Evolutionary conservation across 1,140 invertebrate genomes (phyloP).

Genomic region (Drosophila watanabei): DNA sequence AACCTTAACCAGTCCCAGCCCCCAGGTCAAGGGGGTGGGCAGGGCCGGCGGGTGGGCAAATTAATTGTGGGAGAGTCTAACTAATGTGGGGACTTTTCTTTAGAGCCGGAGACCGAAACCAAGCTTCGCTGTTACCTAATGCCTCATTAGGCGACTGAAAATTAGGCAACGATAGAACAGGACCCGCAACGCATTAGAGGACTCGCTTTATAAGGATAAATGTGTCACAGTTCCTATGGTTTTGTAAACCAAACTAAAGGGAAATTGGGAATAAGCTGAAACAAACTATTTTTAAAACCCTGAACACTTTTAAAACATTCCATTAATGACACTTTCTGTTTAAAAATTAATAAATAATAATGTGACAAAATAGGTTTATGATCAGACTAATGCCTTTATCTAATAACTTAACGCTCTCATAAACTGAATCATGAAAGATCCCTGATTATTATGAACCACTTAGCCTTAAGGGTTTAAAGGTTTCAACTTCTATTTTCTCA

Average conservation of each 20-base stretch:
- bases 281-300: neutral
- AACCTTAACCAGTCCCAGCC: constrained; percentile 44
- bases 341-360: neutral
- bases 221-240: neutral
- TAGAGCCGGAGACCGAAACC: neutral
- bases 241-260: neutral
- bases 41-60: constrained; percentile 28
- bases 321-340: too few species aligned
- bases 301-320: neutral
- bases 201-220: constrained; percentile 4
- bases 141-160: constrained; percentile 63
- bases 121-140: constrained; percentile 50
- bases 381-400: too few species aligned
- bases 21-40: constrained; percentile 15
- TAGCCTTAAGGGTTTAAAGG: too few species aligned
- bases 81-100: constrained; percentile 55
- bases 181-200: neutral
- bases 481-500: neutral
- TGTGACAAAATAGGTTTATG: neutral
- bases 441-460: neutral
- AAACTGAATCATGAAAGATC: too few species aligned
- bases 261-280: neutral
- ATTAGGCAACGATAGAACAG: constrained; percentile 41
- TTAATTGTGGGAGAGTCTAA: constrained; percentile 73
- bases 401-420: neutral